These are phyloP conservation scores for Dilophus febrilis DNA, from an alignment of 2,888 invertebrate species.

Conservation along the genomic window DNA sequence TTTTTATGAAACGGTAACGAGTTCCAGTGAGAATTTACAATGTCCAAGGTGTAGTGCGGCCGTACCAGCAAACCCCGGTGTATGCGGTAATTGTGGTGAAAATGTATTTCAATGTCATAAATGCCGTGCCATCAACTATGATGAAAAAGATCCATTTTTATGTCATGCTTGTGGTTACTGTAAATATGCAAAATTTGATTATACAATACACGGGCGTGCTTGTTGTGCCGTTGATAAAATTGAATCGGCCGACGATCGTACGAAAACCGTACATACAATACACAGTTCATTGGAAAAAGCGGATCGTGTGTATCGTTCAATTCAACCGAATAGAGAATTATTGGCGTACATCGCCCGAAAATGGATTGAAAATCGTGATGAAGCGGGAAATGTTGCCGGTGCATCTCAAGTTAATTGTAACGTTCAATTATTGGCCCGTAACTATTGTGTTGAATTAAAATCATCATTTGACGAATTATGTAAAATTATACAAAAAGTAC, in stretches of 20 bases:
- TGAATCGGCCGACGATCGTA: slow-evolving; percentile 90
- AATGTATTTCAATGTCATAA: slow-evolving; percentile 99
- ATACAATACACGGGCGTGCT: slow-evolving; percentile 74
- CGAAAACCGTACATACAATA: slow-evolving; percentile 84
- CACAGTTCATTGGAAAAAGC: slow-evolving; percentile 85
- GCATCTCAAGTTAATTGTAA: slow-evolving; percentile 70
- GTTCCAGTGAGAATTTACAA: slow-evolving; percentile 83
- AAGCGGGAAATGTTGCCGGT: slow-evolving; percentile 32
- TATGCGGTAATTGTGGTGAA: slow-evolving; percentile 72
- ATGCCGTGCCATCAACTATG: slow-evolving; percentile 96
- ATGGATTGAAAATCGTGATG: slow-evolving; percentile 66
- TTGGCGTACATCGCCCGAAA: slow-evolving; percentile 72
- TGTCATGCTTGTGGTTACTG: slow-evolving; percentile 99
- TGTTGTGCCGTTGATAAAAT: slow-evolving; percentile 96
- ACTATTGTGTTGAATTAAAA: slow-evolving; percentile 89
- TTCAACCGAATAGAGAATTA: slow-evolving; percentile 67
- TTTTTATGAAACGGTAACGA: slow-evolving; percentile 90
- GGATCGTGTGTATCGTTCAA: slow-evolving; percentile 80
- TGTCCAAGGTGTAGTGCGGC: slow-evolving; percentile 93
- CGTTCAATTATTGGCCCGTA: slow-evolving; percentile 85
- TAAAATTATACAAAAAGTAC: slow-evolving; percentile 74
- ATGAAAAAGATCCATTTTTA: slow-evolving; percentile 96
- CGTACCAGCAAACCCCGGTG: slow-evolving; percentile 93
- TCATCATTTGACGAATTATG: slow-evolving; percentile 88
- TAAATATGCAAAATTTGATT: slow-evolving; percentile 98